A percentile compares a stretch with the other conserved stretches of the same genome.
Evolutionary conservation across 1,140 invertebrate species (phyloP).

Genomic region (Drosophila kurseongensis): DNA sequence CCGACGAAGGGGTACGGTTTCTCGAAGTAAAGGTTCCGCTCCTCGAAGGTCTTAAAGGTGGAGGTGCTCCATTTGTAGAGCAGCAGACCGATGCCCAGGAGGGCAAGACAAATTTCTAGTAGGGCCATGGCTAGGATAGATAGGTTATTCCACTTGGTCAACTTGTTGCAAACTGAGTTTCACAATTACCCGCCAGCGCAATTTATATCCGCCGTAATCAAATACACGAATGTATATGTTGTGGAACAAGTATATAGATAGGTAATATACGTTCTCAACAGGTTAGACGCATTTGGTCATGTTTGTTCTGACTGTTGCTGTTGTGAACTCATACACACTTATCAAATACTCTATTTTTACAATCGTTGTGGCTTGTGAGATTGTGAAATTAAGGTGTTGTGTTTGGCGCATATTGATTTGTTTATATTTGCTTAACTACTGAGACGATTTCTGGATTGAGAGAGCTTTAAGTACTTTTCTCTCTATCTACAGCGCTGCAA

Average conservation of each 20-base stretch:
- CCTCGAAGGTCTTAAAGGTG: constrained; percentile 73
- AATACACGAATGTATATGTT: background rate
- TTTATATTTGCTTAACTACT: background rate
- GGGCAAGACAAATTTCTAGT: constrained; percentile 30
- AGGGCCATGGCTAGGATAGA: constrained; percentile 14
- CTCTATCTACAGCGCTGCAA: background rate
- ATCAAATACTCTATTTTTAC: background rate
- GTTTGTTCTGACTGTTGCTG: background rate
- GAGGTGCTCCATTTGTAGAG: constrained; percentile 61
- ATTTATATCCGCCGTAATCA: constrained; percentile 22
- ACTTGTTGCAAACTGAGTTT: constrained; percentile 13
- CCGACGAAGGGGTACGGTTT: constrained; percentile 81
- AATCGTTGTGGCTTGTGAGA: constrained; percentile 5
- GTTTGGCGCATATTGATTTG: background rate
- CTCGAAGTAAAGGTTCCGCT: constrained; percentile 69
- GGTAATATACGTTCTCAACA: constrained; percentile 1
- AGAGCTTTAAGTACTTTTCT: background rate
- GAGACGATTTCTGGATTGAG: background rate
- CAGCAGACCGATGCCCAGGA: constrained; percentile 21
- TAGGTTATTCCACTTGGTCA: background rate
- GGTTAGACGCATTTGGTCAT: background rate
- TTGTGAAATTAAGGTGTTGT: background rate
- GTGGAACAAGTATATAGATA: background rate
- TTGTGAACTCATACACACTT: background rate
- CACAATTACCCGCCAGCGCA: background rate